Conservation (phyloP, 2,797 vertebrate genomes). For the Anguilla marmorata region DNA sequence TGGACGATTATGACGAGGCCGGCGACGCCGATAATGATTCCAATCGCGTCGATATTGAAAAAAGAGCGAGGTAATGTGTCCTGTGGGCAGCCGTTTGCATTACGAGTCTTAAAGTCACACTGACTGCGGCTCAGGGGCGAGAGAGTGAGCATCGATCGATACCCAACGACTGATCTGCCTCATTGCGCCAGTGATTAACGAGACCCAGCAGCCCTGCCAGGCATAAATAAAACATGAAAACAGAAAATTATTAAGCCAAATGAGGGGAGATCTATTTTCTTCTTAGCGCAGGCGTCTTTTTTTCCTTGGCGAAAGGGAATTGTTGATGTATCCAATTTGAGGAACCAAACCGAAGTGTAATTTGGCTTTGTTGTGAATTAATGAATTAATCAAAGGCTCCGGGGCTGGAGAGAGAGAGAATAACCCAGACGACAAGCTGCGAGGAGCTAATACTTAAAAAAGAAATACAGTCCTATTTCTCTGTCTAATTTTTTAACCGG, state of each 20-base stretch:
- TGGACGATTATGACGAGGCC: background rate
- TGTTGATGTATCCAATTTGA: constrained; percentile 68
- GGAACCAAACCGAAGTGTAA: constrained; percentile 60
- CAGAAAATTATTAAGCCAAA: constrained; percentile 68
- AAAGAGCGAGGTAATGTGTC: constrained; percentile 66
- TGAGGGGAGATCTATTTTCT: constrained; percentile 67
- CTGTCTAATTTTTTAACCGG: constrained; percentile 63
- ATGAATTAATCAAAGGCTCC: constrained; percentile 70
- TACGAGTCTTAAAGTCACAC: constrained; percentile 54
- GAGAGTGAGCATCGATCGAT: constrained; percentile 63
- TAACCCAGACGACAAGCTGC: constrained; percentile 57
- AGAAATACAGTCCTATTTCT: constrained; percentile 75
- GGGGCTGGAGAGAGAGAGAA: constrained; percentile 50
- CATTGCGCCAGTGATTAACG: constrained; percentile 64
- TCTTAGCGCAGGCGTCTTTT: constrained; percentile 52
- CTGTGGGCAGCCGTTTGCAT: constrained; percentile 62
- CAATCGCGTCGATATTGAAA: constrained; percentile 56
- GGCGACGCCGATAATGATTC: constrained; percentile 67
- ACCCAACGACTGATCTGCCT: constrained; percentile 62
- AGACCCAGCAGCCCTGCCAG: constrained; percentile 62
- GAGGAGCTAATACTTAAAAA: constrained; percentile 71
- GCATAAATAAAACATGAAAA: constrained; percentile 77
- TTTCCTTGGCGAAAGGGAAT: constrained; percentile 46
- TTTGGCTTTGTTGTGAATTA: constrained; percentile 71
- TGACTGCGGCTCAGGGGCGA: constrained; percentile 50